These are phyloP conservation scores for Sardina pilchardus DNA, from an alignment of 2,113 vertebrate species.

Conservation along the genomic window DNA sequence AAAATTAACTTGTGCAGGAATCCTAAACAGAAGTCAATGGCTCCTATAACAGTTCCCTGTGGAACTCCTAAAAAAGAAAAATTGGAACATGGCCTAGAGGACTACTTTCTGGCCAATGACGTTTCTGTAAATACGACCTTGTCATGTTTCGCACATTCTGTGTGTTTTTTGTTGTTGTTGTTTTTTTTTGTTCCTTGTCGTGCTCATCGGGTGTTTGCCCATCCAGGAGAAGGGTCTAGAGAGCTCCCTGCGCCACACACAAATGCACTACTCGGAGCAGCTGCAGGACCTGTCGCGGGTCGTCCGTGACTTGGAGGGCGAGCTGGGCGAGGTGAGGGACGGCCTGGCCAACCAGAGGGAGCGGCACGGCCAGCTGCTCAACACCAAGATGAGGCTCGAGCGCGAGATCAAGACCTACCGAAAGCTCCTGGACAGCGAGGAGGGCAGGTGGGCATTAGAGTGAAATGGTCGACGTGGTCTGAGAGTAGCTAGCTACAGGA, in stretches of 20 bases:
- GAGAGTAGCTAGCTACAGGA: neutral
- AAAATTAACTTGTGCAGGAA: neutral
- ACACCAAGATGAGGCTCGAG: constrained; percentile 94
- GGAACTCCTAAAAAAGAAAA: neutral
- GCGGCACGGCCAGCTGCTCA: constrained; percentile 86
- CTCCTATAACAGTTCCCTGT: neutral
- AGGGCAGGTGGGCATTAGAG: constrained; percentile 81
- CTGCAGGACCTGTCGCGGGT: constrained; percentile 83
- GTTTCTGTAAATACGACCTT: neutral
- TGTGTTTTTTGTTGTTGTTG: no score
- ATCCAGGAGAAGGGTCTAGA: constrained; percentile 88
- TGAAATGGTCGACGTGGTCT: neutral
- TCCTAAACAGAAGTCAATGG: neutral
- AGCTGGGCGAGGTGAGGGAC: constrained; percentile 81
- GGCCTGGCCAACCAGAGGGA: constrained; percentile 85
- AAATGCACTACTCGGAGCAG: constrained; percentile 84
- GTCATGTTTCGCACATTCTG: neutral
- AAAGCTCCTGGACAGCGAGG: constrained; percentile 86
- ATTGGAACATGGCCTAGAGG: neutral
- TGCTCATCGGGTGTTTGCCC: neutral
- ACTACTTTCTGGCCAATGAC: neutral
- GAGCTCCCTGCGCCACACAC: constrained; percentile 79
- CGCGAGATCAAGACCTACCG: constrained; percentile 92
- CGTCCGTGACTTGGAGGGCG: constrained; percentile 81
- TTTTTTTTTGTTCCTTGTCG: neutral